Base-by-base conservation (phyloP, 2,113 vertebrate species). In the Laticauda laticaudata region DNA sequence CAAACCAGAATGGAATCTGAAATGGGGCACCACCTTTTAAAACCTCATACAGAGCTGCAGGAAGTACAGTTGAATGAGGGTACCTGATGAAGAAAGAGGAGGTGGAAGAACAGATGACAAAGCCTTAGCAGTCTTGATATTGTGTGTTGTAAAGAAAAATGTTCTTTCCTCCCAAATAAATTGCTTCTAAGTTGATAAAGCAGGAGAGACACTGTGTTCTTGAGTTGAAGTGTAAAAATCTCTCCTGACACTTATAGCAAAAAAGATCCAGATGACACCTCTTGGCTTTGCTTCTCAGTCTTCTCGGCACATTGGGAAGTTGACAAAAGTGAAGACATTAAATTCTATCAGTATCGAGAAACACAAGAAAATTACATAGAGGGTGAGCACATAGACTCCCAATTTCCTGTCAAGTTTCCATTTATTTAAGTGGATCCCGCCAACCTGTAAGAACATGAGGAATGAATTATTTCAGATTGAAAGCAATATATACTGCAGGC, bases 271-370 rank as follows among this genome's bases (percentile, higher is more conserved):
- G 94, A 90, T 88, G 93, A 92, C 90, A 89, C 93, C 92, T 89
- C 87, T 4, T 12, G 93, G 94, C 81, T 0, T 48, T 90, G 61
- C 0, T 92, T 91, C 69, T 97, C 98, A 98, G 95, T 98, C 98
- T 95, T 99, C 98, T 92, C 96, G 97, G 97, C 99, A 99, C 99
- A 99, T 99, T 94, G 99, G 99, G 95, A 99, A 97, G 98, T 99
- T 99, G 98, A 99, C 99, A 75, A 99, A 99, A 92, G 99, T 99
- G 98, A 99, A 99, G 96, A 99, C 98, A 26, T 99, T 99, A 96
- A 98, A 99, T 95, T 99, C 99, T 91, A 99, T 99, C 98, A 99
- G 98, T 97, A 99, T 98, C 88, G 99, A 99, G 97, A 99, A 98
- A 97, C 99, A 99, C 96, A 99, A 96, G 98, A 99, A 99, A 97